Evolutionary conservation across 2,888 invertebrate species (phyloP).

Genomic region (Calameuta filiformis): DNA sequence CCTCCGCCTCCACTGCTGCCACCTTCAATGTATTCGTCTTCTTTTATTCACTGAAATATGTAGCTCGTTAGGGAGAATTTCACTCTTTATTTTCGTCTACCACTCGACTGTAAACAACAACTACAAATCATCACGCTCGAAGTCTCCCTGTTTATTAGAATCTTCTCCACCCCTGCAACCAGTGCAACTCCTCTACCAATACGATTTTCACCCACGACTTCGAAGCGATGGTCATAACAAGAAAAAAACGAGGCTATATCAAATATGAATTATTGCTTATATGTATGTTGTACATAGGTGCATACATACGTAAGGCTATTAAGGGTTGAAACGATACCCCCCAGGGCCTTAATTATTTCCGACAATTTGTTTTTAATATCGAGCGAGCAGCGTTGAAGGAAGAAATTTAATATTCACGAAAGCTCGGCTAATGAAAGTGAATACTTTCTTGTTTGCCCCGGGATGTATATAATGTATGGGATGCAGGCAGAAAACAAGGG

Average conservation of each 20-base stretch:
- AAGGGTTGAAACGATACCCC: background rate
- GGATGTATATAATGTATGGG: background rate
- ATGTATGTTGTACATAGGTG: background rate
- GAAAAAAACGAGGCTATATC: background rate
- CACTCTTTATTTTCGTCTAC: background rate
- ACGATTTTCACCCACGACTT: background rate
- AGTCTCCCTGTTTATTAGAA: background rate
- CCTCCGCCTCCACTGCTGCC: background rate
- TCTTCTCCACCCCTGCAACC: background rate
- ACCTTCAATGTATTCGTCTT: background rate
- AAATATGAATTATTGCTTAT: background rate
- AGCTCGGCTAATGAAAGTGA: background rate
- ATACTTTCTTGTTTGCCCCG: background rate
- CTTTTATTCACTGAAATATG: background rate
- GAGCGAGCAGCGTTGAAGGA: background rate
- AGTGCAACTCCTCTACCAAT: background rate
- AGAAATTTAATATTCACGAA: background rate
- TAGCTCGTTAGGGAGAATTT: background rate
- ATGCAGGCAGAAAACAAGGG: background rate
- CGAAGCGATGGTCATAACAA: background rate
- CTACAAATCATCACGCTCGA: background rate
- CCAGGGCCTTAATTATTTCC: background rate
- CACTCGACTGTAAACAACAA: background rate
- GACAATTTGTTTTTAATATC: background rate
- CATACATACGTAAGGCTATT: background rate